Percentiles rank a stretch among this genome's conserved stretches.
Evolutionary conservation across 2,797 vertebrate species (phyloP).

Genomic region (Acropternis orthonyx): DNA sequence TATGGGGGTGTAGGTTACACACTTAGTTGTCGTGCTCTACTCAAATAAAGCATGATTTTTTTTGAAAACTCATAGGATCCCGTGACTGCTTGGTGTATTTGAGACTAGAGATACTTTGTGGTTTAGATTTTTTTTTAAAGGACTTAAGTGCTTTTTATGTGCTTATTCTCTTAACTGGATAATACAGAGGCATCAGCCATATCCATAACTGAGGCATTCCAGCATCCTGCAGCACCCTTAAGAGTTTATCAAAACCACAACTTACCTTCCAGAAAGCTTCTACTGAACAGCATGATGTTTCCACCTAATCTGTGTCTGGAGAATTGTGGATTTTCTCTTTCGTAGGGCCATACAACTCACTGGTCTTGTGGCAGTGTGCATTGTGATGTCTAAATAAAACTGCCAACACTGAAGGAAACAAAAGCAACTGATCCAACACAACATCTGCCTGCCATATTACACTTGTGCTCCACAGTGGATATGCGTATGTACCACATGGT

Average conservation of each 20-base stretch:
- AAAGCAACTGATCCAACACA: background rate
- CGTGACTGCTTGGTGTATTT: background rate
- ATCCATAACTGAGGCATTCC: background rate
- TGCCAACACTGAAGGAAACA: background rate
- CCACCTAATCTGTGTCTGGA: background rate
- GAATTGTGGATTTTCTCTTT: background rate
- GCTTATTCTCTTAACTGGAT: background rate
- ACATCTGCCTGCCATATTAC: constrained; percentile 34
- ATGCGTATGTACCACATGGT: background rate
- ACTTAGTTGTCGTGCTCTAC: background rate
- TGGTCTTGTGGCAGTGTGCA: background rate
- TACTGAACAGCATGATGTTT: background rate
- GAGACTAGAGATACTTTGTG: background rate
- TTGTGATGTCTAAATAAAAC: background rate
- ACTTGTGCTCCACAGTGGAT: background rate
- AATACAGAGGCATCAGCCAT: background rate
- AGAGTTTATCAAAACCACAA: background rate
- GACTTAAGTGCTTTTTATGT: background rate
- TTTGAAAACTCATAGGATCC: background rate
- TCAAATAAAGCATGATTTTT: background rate
- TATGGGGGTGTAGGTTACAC: background rate
- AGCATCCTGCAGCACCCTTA: background rate
- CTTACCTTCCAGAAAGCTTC: background rate
- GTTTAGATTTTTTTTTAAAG: background rate
- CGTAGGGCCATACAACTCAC: background rate